Evolutionary conservation across 2,113 vertebrate species (phyloP), one percentile per base, ranked within the genome.

Genomic region (Petaurus breviceps): DNA sequence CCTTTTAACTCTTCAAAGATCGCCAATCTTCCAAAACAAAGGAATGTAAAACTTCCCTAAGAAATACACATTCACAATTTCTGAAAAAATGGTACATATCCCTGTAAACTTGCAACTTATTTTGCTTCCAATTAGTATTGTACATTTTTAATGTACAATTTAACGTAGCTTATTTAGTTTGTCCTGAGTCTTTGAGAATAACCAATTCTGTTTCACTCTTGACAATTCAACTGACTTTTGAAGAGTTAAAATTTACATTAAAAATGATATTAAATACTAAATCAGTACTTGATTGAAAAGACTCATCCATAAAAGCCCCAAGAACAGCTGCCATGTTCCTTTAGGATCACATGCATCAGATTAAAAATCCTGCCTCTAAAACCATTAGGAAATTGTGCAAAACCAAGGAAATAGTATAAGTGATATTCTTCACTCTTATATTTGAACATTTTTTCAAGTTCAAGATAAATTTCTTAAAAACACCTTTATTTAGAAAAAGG

Each of bases 1-100:
- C 51, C 96, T 98, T 98, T 99, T 99, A 99, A 99, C 99, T 99
- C 99, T 99, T 99, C 99, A 98, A 99, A 99, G 98, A 98, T 97
- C 97, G 98, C 98, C 99, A 99, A 98, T 98, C 98, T 98, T 99
- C 97, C 98, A 98, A 99, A 98, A 98, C 97, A 98, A 98, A 98
- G 99, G 99, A 99, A 99, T 99, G 99, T 99, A 98, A 98, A 98
- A 98, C 98, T 99, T 98, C 96, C 98, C 98, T 98, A 99, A 99
- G 97, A 99, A 98, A 98, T 92, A 94, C 95, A 98, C 98, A 98
- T 98, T 98, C 98, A 99, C 97, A 97, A 97, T 89, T 92, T 97
- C 98, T 98, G 94, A 95, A 95, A 95, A 98, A 97, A 96, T 98
- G 98, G 96, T 98, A 95, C 97, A 95, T 97, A 98, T 98, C 97